Base-by-base conservation (phyloP, 2,113 vertebrate species). In the Tricholaema leucomelas region DNA sequence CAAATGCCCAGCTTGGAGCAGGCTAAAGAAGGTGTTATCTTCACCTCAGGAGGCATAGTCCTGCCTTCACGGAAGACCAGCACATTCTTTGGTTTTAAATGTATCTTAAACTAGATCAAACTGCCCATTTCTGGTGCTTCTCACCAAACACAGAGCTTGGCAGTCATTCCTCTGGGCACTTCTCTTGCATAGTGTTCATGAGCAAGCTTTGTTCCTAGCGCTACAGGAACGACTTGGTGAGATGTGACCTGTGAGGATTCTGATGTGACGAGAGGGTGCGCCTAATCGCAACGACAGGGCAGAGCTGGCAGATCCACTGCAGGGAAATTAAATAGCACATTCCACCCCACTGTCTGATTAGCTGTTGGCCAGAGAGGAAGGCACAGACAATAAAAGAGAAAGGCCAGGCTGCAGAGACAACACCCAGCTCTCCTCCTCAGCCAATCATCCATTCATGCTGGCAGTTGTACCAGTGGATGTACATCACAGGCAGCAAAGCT, bases 241-340 rank as follows among this genome's bases (percentile, higher is more conserved):
- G 83, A 88, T 67, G 94, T 5, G 85, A 69, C 66, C 58, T 79
- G 90, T 36, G 87, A 25, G 91, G 88, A 69, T 74, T 84, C 56
- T 56, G 92, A 92, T 56, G 85, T 64, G 2, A 78, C 14, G 74
- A 88, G 92, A 58, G 82, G 81, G 52, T 72, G 40, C 86, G 91
- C 92, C 93, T 87, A 90, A 95, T 92, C 50, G 81, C 80, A 72
- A 13, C 74, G 93, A 83, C 91, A 88, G 81, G 80, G 85, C 90
- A 86, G 91, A 83, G 88, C 91, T 88, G 85, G 70, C 80, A 87
- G 80, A 38, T 70, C 75, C 89, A 69, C 44, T 83, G 77, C 85
- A 25, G 69, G 46, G 84, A 93, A 88, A 91, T 87, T 20, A 90
- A 94, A 86, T n/a, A 80, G 85, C 80, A 56, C 85, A 71, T 91